Evolutionary conservation across 2,888 invertebrate species (phyloP).

Genomic region (Heliconius ismenius): DNA sequence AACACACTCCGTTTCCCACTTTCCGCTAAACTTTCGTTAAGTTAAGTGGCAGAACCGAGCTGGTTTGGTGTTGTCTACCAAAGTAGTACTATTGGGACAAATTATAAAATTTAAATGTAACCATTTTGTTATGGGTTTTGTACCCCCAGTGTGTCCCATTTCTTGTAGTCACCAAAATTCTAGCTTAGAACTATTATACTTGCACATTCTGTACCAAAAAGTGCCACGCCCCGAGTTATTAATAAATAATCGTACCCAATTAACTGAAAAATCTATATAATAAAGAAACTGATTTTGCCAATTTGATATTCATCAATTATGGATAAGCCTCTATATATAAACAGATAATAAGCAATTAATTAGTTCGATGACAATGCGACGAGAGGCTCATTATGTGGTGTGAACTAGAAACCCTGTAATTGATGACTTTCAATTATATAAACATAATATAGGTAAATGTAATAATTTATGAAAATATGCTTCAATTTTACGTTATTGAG

Average conservation of each 20-base stretch:
- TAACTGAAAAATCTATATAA: background rate
- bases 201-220: background rate
- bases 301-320: background rate
- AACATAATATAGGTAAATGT: background rate
- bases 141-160: too few species aligned
- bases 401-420: background rate
- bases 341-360: conserved; percentile 11
- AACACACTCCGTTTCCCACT: too few species aligned
- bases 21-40: too few species aligned
- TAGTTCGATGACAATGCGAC: background rate
- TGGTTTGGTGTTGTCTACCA: too few species aligned
- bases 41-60: too few species aligned
- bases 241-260: background rate
- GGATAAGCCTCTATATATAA: background rate
- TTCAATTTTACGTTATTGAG: too few species aligned
- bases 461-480: background rate
- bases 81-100: too few species aligned
- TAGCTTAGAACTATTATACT: background rate
- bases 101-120: too few species aligned
- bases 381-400: background rate
- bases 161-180: too few species aligned
- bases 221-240: background rate
- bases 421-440: background rate
- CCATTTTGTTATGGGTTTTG: too few species aligned
- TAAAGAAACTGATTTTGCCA: background rate